Percentiles rank a stretch among this genome's conserved stretches.
phyloP scores from a whole-genome alignment of 2,797 vertebrate species.

The Australoheros facetus region DNA sequence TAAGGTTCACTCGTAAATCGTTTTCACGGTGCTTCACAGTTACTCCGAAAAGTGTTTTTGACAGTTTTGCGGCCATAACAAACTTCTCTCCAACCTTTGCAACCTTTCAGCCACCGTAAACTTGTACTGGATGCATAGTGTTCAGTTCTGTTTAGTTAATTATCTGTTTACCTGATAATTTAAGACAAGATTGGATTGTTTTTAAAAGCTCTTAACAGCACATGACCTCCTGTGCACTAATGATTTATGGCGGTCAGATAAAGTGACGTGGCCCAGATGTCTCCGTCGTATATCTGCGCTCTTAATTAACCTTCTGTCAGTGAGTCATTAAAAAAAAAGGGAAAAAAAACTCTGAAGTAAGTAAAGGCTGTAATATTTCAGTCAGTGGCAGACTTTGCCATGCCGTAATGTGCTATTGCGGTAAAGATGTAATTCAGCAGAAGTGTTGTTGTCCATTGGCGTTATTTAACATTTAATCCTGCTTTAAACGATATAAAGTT shows the following conservation, averaged over 20 bases:
- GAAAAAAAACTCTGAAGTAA: background rate
- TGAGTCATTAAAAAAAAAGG: background rate
- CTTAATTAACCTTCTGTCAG: constrained; percentile 32
- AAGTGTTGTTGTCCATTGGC: background rate
- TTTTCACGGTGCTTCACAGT: background rate
- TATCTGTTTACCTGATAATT: background rate
- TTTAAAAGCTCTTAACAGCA: background rate
- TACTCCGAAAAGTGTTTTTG: background rate
- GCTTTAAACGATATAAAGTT: background rate
- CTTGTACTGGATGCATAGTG: background rate
- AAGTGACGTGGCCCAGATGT: constrained; percentile 37
- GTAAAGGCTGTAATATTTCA: background rate
- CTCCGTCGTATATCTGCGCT: constrained; percentile 29
- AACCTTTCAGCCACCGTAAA: background rate
- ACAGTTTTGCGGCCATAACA: background rate
- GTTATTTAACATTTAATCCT: background rate
- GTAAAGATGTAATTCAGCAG: background rate
- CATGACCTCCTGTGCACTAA: background rate
- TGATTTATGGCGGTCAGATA: constrained; percentile 13
- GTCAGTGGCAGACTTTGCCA: background rate
- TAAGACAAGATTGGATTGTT: background rate
- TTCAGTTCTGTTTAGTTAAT: background rate
- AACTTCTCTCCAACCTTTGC: background rate
- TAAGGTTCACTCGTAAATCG: background rate
- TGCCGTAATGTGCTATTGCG: background rate